Evolutionary conservation across 2,797 vertebrate genomes (phyloP).

Genomic region (Brachyalestes nurse): DNA sequence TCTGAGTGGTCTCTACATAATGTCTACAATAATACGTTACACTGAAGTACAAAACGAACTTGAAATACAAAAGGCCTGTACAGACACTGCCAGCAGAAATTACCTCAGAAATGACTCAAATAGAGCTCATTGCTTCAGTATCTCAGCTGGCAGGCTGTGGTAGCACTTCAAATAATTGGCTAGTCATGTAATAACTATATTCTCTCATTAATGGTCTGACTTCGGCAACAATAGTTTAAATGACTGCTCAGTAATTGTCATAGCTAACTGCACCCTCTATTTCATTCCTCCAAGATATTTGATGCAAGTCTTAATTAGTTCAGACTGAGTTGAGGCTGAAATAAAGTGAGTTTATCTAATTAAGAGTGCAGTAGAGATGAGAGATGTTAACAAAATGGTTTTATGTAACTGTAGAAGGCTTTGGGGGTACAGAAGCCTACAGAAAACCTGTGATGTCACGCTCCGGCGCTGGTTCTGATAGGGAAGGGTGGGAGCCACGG

Average conservation of each 20-base stretch:
- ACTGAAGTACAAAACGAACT: background rate
- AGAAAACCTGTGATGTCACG: conserved; percentile 19
- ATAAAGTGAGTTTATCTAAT: conserved; percentile 2
- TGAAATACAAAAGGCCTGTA: background rate
- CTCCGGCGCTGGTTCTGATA: conserved; percentile 16
- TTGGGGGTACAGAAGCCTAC: background rate
- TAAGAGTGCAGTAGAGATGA: conserved; percentile 10
- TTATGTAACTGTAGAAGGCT: conserved; percentile 13
- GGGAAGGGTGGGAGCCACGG: conserved; percentile 49
- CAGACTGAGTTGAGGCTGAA: background rate
- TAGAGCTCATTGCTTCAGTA: conserved; percentile 16
- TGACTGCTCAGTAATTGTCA: conserved; percentile 20
- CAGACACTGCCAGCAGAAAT: conserved; percentile 1
- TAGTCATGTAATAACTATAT: conserved; percentile 38
- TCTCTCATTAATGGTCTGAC: conserved; percentile 16
- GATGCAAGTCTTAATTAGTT: conserved; percentile 6
- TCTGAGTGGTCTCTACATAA: conserved; percentile 1
- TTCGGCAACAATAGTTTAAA: conserved; percentile 32
- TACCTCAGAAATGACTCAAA: conserved; percentile 30
- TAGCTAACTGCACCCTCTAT: background rate
- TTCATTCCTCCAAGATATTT: conserved; percentile 14
- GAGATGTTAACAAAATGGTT: background rate
- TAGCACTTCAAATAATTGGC: conserved; percentile 43
- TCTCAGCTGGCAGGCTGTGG: conserved; percentile 6
- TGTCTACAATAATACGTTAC: background rate